phyloP scores from a whole-genome alignment of 2,113 vertebrate species.

The Chlorodrepanis virens region DNA sequence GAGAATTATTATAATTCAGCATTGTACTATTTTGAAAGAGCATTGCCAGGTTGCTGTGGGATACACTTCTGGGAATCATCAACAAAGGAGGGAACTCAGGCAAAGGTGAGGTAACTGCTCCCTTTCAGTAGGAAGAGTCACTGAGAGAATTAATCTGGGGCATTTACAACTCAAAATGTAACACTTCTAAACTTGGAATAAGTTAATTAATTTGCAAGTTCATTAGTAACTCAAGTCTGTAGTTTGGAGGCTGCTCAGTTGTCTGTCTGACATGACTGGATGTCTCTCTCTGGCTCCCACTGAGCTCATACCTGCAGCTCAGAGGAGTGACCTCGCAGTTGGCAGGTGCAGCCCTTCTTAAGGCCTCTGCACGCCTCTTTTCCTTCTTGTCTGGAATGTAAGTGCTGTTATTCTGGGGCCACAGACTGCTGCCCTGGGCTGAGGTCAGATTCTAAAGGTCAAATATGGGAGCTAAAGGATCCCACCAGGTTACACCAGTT shows the following conservation, averaged over 20 bases:
- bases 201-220: neutral
- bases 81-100: neutral
- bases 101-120: neutral
- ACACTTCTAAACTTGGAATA: neutral
- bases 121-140: neutral
- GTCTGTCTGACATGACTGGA: neutral
- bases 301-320: neutral
- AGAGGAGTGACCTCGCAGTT: fast-evolving
- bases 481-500: neutral
- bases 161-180: neutral
- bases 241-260: neutral
- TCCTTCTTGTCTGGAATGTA: neutral
- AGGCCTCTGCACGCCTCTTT: neutral
- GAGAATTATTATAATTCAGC: neutral
- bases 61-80: neutral
- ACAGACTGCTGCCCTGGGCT: neutral
- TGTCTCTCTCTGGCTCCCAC: neutral
- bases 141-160: neutral
- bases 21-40: neutral
- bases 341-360: neutral
- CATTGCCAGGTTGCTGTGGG: neutral
- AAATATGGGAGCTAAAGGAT: neutral
- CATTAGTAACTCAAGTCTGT: neutral
- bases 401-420: neutral
- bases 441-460: neutral